Percentiles rank a stretch among this genome's conserved stretches.
These are phyloP conservation scores for Armadillidium nasatum DNA, from an alignment of 1,140 invertebrate genomes.

Conservation along the genomic window DNA sequence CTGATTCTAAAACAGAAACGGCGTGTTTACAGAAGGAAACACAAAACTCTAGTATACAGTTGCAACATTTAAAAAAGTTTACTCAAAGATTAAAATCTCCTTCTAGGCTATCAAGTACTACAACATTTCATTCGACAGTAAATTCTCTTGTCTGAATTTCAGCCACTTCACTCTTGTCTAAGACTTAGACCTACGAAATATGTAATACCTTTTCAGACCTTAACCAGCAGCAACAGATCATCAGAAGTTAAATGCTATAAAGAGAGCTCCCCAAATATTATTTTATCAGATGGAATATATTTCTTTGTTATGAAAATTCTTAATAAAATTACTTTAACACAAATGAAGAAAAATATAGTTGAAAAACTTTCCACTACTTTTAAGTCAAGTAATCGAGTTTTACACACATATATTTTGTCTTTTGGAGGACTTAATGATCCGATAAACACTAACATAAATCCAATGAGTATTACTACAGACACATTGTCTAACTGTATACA, in stretches of 20 bases:
- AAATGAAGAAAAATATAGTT: constrained; percentile 1
- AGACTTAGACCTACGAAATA: too few relatives aligned
- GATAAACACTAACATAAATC: not conserved
- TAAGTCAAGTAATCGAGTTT: not conserved
- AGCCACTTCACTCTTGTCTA: too few relatives aligned
- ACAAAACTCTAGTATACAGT: not conserved
- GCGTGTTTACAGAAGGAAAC: too few relatives aligned
- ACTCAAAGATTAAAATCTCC: not conserved
- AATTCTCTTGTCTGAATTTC: too few relatives aligned
- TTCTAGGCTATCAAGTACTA: not conserved
- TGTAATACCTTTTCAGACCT: too few relatives aligned
- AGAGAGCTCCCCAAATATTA: not conserved
- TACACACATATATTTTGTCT: not conserved
- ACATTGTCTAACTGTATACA: not conserved
- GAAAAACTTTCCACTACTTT: not conserved
- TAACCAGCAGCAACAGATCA: too few relatives aligned
- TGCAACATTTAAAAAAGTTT: not conserved
- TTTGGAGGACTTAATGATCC: not conserved
- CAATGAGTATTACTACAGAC: not conserved
- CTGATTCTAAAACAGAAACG: too few relatives aligned
- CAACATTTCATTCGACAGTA: too few relatives aligned
- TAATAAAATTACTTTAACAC: not conserved
- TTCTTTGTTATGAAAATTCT: not conserved
- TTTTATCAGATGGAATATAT: constrained; percentile 5
- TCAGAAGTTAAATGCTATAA: too few relatives aligned